Base-by-base conservation (phyloP, 2,113 vertebrate species). In the Ibidorhyncha struthersii region DNA sequence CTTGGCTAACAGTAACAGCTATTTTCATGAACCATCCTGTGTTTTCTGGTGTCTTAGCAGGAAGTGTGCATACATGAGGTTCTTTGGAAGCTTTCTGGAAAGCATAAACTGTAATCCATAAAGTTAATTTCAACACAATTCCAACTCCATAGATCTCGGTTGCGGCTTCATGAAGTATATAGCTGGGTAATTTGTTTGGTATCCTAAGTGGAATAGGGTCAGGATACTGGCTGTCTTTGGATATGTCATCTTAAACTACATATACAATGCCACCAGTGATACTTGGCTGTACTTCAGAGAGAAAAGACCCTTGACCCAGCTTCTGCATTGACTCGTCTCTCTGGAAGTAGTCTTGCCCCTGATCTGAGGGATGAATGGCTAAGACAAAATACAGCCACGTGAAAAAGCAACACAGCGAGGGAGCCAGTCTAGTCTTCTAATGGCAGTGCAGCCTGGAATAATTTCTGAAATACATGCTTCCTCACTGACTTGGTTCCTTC, bases 231-330 rank as follows among this genome's bases (percentile, higher is more conserved):
- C 32, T 85, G 10, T 18, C 29, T 40, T 61, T 20, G 63, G 40
- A 7, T 49, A 4, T 19, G 4, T 34, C 10, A 0, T 67, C 45
- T 55, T 78, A 14, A 82, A 22, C 25, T 56, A 19, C 0, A 0
- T 41, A 2, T 36, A 14, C 43, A 38, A 10, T 53, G 49, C 18
- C 34, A 38, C 20, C 69, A 45, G 45, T 45, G 72, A 59, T 71
- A 34, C 25, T 66, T 12, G 6, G 0, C 29, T 38, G 17, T 49
- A 34, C 78, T 63, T 73, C 36, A n/a, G 72, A 83, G 59, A 19
- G 32, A 52, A 20, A 23, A 59, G 55, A 41, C 32, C 30, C 14
- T 8, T 30, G 16, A 43, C 9, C 8, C 67, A 77, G 9, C 41
- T 49, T 70, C 69, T 91, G 29, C 27, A 9, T 30, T n/a, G 45